Conservation (phyloP, 92 coral and sea anemone species). For the Pocillopora meandrina region DNA sequence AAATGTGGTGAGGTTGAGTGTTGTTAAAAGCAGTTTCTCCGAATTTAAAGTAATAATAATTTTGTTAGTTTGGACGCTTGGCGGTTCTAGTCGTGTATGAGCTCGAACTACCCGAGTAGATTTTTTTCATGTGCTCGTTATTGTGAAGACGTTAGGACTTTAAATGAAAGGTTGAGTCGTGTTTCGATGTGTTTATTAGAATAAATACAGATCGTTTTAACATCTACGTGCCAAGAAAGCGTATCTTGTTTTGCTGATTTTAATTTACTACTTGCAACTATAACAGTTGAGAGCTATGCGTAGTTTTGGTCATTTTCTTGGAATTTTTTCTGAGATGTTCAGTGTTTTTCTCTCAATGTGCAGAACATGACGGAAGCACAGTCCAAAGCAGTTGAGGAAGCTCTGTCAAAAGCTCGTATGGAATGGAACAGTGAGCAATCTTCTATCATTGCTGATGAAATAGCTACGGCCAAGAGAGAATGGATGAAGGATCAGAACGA, state of each 20-base stretch:
- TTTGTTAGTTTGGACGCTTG: too few relatives aligned
- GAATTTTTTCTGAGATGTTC: background rate
- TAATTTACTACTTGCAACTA: background rate
- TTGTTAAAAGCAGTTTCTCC: too few relatives aligned
- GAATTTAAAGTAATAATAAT: too few relatives aligned
- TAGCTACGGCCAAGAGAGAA: slow-evolving; percentile 52
- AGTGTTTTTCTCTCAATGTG: background rate
- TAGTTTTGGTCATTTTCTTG: background rate
- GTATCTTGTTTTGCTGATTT: background rate
- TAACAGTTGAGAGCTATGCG: background rate
- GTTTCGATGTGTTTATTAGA: too few relatives aligned
- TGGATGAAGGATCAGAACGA: slow-evolving; percentile 56
- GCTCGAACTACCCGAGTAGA: too few relatives aligned
- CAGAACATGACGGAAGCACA: slow-evolving; percentile 60
- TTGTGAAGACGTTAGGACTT: too few relatives aligned
- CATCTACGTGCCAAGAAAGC: too few relatives aligned
- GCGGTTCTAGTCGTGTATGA: too few relatives aligned
- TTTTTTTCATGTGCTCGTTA: too few relatives aligned
- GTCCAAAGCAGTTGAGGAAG: slow-evolving; percentile 61
- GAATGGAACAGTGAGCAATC: slow-evolving; percentile 53
- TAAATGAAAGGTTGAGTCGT: too few relatives aligned
- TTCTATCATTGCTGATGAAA: slow-evolving; percentile 37
- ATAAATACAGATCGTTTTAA: too few relatives aligned
- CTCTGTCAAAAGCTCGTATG: slow-evolving; percentile 51
- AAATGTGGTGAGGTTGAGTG: too few relatives aligned